Evolutionary conservation across 2,888 invertebrate genomes (phyloP).

Genomic region (Oscheius myriophilus): DNA sequence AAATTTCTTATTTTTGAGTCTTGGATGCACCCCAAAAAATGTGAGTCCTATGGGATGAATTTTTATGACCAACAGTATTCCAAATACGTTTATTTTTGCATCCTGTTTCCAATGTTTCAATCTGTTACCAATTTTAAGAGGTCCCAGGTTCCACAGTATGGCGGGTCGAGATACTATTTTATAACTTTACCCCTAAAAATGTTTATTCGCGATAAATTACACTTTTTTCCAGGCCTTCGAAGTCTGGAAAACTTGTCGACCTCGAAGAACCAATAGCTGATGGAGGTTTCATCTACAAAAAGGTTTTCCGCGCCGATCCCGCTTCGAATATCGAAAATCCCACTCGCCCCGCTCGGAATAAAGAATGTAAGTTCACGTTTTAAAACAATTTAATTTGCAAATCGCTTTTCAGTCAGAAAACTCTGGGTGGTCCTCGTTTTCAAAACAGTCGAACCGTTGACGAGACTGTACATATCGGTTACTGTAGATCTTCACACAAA

Average conservation of each 20-base stretch:
- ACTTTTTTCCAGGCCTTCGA: slow-evolving; percentile 38
- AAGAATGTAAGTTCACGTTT: slow-evolving; percentile 44
- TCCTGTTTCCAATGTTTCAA: too few species aligned
- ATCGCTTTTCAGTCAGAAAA: slow-evolving; percentile 47
- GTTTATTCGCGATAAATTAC: too few species aligned
- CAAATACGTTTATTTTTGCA: too few species aligned
- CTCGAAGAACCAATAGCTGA: slow-evolving; percentile 61
- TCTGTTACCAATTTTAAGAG: too few species aligned
- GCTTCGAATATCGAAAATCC: slow-evolving; percentile 54
- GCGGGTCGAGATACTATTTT: too few species aligned
- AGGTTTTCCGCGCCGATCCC: slow-evolving; percentile 53
- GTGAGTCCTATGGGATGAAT: too few species aligned
- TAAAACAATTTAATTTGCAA: not conserved
- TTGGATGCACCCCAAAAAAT: too few species aligned
- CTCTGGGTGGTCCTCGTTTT: slow-evolving; percentile 60
- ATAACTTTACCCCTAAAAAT: too few species aligned
- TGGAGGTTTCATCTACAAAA: slow-evolving; percentile 62
- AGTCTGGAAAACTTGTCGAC: slow-evolving; percentile 52
- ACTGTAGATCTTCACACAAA: slow-evolving; percentile 56
- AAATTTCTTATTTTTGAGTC: too few species aligned
- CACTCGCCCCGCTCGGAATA: slow-evolving; percentile 43
- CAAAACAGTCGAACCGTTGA: slow-evolving; percentile 57
- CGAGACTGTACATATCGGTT: slow-evolving; percentile 53
- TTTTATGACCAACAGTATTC: too few species aligned
- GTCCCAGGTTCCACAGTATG: too few species aligned